A percentile compares a stretch with the other conserved stretches of the same genome.
Evolutionary conservation across 2,113 vertebrate genomes (phyloP).

Genomic region (Morone saxatilis): DNA sequence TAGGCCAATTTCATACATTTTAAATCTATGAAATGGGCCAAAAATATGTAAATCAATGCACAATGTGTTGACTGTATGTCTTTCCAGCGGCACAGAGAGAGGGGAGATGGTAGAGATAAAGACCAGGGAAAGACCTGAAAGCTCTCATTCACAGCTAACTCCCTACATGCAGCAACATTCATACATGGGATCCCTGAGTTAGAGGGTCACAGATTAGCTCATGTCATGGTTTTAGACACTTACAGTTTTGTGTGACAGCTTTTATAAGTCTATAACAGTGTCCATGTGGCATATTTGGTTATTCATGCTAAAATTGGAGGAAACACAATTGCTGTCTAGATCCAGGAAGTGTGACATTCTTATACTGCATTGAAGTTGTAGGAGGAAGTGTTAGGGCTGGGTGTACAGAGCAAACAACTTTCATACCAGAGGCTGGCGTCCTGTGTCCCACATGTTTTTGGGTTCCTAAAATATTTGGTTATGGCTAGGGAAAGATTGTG

Average conservation of each 20-base stretch:
- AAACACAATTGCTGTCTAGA: no score
- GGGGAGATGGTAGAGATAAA: constrained; percentile 79
- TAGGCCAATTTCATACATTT: constrained; percentile 76
- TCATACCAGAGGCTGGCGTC: background rate
- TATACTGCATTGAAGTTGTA: no score
- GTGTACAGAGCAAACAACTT: no score
- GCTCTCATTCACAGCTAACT: constrained; percentile 77
- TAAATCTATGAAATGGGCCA: constrained; percentile 58
- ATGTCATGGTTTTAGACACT: constrained; percentile 35
- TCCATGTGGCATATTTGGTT: no score
- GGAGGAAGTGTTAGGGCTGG: no score
- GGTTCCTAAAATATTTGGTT: background rate
- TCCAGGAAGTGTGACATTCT: no score
- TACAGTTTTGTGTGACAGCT: constrained; percentile 7
- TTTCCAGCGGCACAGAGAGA: constrained; percentile 42
- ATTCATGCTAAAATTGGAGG: no score
- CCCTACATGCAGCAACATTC: constrained; percentile 30
- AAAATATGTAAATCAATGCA: constrained; percentile 40
- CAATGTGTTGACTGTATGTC: constrained; percentile 68
- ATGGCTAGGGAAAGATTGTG: background rate
- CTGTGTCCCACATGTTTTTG: background rate
- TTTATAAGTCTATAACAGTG: background rate
- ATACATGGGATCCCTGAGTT: constrained; percentile 16
- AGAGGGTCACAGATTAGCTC: constrained; percentile 41
- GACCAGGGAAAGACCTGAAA: constrained; percentile 67